Base-by-base conservation (phyloP, 2,113 vertebrate genomes). In the Indri indri region DNA sequence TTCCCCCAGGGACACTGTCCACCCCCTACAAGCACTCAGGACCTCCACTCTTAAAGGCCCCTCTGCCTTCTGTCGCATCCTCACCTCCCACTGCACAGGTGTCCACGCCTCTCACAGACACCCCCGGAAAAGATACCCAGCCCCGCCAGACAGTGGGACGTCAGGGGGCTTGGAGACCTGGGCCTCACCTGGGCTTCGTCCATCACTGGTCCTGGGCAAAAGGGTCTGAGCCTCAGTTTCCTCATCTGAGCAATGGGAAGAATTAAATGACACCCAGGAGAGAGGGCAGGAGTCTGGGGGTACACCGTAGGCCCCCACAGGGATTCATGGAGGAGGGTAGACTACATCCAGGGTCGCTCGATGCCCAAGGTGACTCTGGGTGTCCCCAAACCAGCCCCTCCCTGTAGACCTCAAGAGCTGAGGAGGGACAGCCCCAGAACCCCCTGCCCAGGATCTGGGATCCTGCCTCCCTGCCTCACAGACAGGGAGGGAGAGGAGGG, bases 171-270 rank as follows among this genome's bases (percentile, higher is more conserved):
- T 23, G 45, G 54, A 23, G 16, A 54, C 20, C 1, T 0, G 14
- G 40, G 40, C 18, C 47, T 68, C 52, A 10, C 74, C 34, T 12
- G 25, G 68, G 20, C 63, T 91, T 54, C 12, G 34, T 90, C 80
- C 57, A 61, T 40, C 65, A 47, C 77, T 30, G 37, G 34, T 40
- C 45, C 52, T 40, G 20, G 71, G 65, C 11, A 27, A 82, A 47
- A 47, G 79, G 59, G 1, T 32, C 59, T 32, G 37, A 88, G 71
- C 25, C 82, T 85, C 77, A 17, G 40, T 95, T 52, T 94, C 16
- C 90, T 71, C 80, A 71, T 77, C 90, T 92, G 90, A 89, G 77
- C 85, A 95, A 76, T 18, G 63, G 76, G 42, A n/a, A 74, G 37
- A 73, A 22, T 83, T 27, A 25, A 34, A 27, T 2, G 25, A 40